Evolutionary conservation across 2,888 invertebrate genomes (phyloP), one percentile per base, ranked within the genome.

Genomic region (Hydroisotoma schaefferi): DNA sequence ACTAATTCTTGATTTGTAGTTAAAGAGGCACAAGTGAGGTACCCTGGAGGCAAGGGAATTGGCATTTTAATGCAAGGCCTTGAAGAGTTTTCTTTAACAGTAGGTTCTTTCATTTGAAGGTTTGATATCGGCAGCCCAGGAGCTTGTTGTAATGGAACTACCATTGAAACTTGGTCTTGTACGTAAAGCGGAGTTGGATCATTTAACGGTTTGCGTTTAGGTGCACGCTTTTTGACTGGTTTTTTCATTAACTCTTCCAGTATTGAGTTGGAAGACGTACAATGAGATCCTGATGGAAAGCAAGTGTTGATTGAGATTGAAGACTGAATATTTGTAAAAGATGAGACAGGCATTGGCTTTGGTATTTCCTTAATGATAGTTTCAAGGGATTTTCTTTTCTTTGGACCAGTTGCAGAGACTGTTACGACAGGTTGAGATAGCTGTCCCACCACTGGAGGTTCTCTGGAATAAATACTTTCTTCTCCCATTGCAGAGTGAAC

Each of bases 301-400:
- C n/a, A 40, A 40, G 40, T 15, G 5, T 20, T 40, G 40, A 40
- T 40, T 40, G 40, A 40, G n/a, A 5, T 40, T n/a, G n/a, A n/a
- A n/a, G n/a, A n/a, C n/a, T n/a, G n/a, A n/a, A n/a, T n/a, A 4
- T 40, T 40, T 40, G 40, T 20, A 40, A 40, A 8, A 20, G 40
- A 40, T 18, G 40, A n/a, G 40, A 18, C 40, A 40, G 40, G n/a
- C 20, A 18, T 40, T 20, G 20, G n/a, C 40, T 23, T 49, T 3
- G 49, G 49, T 4, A 49, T 49, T 49, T 49, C 49, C 28, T 49
- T 49, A 15, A 49, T 49, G 6, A 49, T 49, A 3, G 49, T 49
- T 26, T 49, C 49, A 3, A 49, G 28, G 28, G 49, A 49, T n/a
- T 49, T 49, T 18, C 49, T 25, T 28, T 49, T 49, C 18, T 28